These are phyloP conservation scores for Phyllotreta cruciferae DNA, from an alignment of 2,888 invertebrate species.

Conservation along the genomic window DNA sequence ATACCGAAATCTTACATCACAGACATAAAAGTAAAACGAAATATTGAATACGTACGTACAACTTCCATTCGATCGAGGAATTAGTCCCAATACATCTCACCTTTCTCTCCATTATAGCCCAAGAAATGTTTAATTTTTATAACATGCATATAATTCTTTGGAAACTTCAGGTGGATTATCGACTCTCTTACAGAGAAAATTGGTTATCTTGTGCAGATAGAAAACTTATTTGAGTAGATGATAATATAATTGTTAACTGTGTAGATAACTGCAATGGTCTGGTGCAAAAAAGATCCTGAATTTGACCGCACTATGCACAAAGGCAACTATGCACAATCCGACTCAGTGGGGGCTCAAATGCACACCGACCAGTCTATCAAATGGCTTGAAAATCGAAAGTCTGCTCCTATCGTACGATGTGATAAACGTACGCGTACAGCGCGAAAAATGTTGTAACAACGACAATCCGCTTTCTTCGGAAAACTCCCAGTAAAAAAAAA, in stretches of 20 bases:
- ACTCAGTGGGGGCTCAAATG: slow-evolving; percentile 24
- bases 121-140: neutral
- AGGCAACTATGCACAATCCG: slow-evolving; percentile 18
- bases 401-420: slow-evolving; percentile 5
- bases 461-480: neutral
- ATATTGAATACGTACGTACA: slow-evolving; percentile 11
- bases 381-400: slow-evolving; percentile 45
- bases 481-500: neutral
- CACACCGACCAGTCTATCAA: slow-evolving; percentile 33
- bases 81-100: slow-evolving; percentile 14
- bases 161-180: neutral
- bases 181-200: too few relatives aligned
- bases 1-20: slow-evolving; percentile 18
- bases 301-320: slow-evolving; percentile 22
- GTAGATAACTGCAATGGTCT: too few relatives aligned
- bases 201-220: too few relatives aligned
- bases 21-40: slow-evolving; percentile 12
- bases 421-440: slow-evolving; percentile 11
- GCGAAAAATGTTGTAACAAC: slow-evolving; percentile 12
- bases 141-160: neutral
- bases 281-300: neutral
- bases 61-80: slow-evolving; percentile 16
- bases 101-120: slow-evolving; percentile 25
- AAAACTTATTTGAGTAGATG: too few relatives aligned
- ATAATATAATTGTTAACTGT: too few relatives aligned